Percentiles rank a stretch among this genome's conserved stretches.
Evolutionary conservation across 2,797 vertebrate species (phyloP).

Genomic region (Notamacropus eugenii): DNA sequence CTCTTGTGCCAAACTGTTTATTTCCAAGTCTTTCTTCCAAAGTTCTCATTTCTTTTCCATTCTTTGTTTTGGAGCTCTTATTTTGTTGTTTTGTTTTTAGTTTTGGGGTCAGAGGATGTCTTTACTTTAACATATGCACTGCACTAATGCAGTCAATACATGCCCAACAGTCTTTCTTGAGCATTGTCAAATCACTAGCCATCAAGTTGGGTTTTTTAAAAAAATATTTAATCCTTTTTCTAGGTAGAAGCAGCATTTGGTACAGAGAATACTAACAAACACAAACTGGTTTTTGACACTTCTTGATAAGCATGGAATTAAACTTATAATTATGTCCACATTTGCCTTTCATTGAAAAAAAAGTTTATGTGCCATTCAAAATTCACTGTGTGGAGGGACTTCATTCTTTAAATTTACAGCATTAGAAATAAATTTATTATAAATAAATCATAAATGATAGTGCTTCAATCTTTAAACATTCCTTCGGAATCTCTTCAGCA

Average conservation of each 20-base stretch:
- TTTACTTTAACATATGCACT: slow-evolving; percentile 74
- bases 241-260: slow-evolving; percentile 78
- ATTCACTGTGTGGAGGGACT: slow-evolving; percentile 25
- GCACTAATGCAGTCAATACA: slow-evolving; percentile 77
- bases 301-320: slow-evolving; percentile 54
- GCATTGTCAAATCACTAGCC: slow-evolving; percentile 69
- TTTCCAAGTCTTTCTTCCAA: too few relatives aligned
- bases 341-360: slow-evolving; percentile 61
- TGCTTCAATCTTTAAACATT: slow-evolving; percentile 58
- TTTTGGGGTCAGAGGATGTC: too few relatives aligned
- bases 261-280: slow-evolving; percentile 14
- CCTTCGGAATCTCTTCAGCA: slow-evolving; percentile 73
- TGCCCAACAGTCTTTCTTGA: slow-evolving; percentile 73
- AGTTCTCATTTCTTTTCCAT: too few relatives aligned
- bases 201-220: slow-evolving; percentile 58
- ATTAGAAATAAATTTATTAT: too few relatives aligned
- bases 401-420: slow-evolving; percentile 38
- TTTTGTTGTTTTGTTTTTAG: too few relatives aligned
- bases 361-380: slow-evolving; percentile 60
- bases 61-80: too few relatives aligned
- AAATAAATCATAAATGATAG: slow-evolving; percentile 61
- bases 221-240: slow-evolving; percentile 71
- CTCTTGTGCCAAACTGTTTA: too few relatives aligned
- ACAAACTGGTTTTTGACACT: slow-evolving; percentile 72
- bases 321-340: slow-evolving; percentile 62